A percentile compares a stretch with the other conserved stretches of the same genome.
Conservation (phyloP, 2,113 vertebrate species). For the Marcusenius ussheri region DNA sequence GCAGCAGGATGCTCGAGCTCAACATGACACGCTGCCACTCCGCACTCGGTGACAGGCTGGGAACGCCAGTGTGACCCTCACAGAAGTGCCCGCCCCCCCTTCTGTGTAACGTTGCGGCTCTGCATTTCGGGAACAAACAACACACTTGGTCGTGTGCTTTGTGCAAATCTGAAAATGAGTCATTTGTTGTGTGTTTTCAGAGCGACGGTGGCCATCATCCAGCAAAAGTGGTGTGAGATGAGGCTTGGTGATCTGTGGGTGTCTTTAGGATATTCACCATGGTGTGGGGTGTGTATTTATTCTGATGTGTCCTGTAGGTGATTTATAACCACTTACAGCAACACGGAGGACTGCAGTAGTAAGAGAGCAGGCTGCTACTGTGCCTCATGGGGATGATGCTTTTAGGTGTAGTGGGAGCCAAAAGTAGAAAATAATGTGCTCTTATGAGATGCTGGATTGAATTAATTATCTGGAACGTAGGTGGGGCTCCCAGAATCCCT, state of each 20-base stretch:
- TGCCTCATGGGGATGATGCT: neutral
- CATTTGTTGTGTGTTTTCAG: neutral
- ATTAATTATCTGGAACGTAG: neutral
- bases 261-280: neutral
- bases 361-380: neutral
- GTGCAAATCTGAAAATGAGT: neutral
- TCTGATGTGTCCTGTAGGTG: neutral
- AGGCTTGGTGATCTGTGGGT: neutral
- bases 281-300: neutral
- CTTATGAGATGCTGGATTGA: neutral
- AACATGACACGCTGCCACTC: neutral
- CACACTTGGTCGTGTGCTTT: neutral
- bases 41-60: neutral
- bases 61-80: neutral
- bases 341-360: neutral
- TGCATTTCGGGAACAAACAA: neutral
- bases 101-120: neutral
- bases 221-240: neutral
- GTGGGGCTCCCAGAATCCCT: neutral
- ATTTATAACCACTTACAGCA: neutral
- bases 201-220: neutral
- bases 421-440: neutral
- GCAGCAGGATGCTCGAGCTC: neutral
- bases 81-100: neutral
- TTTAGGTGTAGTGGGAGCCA: neutral